Evolutionary conservation across 2,888 invertebrate species (phyloP).

Genomic region (Troilus luridus): DNA sequence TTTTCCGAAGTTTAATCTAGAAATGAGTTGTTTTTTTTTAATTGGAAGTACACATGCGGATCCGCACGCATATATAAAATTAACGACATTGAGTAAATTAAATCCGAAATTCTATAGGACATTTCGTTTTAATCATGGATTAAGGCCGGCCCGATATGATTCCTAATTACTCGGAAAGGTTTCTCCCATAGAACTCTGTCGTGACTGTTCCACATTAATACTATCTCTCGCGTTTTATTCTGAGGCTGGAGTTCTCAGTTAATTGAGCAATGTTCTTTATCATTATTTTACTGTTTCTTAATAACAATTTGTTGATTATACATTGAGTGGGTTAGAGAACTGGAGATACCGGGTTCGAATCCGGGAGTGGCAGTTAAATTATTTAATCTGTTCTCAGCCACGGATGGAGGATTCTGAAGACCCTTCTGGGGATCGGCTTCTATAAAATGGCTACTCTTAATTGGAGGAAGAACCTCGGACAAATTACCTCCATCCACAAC

Average conservation of each 20-base stretch:
- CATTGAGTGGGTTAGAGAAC: too few relatives aligned
- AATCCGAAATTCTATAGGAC: not conserved
- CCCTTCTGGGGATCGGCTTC: too few relatives aligned
- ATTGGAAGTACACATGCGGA: too few relatives aligned
- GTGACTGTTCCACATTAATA: not conserved
- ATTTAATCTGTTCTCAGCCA: too few relatives aligned
- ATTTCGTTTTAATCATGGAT: not conserved
- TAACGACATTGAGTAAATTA: not conserved
- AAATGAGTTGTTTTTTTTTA: too few relatives aligned
- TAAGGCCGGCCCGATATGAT: not conserved
- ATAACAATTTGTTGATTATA: not conserved
- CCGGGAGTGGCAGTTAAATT: too few relatives aligned
- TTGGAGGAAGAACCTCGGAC: too few relatives aligned
- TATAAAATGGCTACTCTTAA: too few relatives aligned
- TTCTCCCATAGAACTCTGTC: not conserved
- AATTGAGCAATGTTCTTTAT: not conserved
- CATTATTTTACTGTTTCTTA: not conserved
- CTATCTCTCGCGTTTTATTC: not conserved
- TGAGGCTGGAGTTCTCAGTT: not conserved
- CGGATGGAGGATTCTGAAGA: too few relatives aligned
- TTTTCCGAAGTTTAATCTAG: too few relatives aligned
- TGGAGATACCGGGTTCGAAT: too few relatives aligned
- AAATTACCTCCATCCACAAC: too few relatives aligned
- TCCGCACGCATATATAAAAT: not conserved
- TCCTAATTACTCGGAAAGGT: slow-evolving; percentile 1